Evolutionary conservation across 2,113 vertebrate genomes (phyloP), one percentile per base, ranked within the genome.

Genomic region (Podarcis raffonei): DNA sequence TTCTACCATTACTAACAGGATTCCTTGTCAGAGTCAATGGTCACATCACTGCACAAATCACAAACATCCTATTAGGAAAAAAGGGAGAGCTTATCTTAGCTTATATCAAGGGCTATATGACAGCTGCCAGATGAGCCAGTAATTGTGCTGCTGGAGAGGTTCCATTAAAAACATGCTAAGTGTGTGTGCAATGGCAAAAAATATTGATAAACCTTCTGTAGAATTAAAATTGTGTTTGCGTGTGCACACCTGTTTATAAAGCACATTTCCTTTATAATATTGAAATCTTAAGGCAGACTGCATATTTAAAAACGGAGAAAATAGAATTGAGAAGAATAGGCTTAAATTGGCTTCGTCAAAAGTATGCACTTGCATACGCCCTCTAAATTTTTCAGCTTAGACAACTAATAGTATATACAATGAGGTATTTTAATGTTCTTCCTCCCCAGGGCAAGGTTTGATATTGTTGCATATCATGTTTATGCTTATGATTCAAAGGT

Each of bases 381-480:
- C 69, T 89, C 42, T 76, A 42, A 85, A 84, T 81, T 72, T 89
- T 37, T 76, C 74, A 72, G 85, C 9, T 39, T 83, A 53, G 66
- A 90, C 90, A 91, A 94, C 80, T 86, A 53, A 86, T 91, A 91
- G 85, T 66, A 83, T 59, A 35, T 5, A 69, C 53, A 93, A 89
- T 81, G 92, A 92, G 83, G 83, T 90, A 77, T 95, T 35, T 0
- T 39, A 86, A 35, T 89, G 81, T 37, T 65, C 9, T 25, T 84
- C n/a, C 18, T 25, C 22, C 53, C 27, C 25, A 53, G 48, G n/a
- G 8, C 27, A 18, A 78, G 27, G 30, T 13, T 32, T 85, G 11
- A 85, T 23, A 85, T 75, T 53, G 30, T 78, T 20, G 23, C 23
- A 39, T 85, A 22, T 39, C 18, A 65, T 16, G 65, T 77, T 65